phyloP scores from a whole-genome alignment of 2,888 invertebrate genomes.

The Yponomeuta plumbellus region DNA sequence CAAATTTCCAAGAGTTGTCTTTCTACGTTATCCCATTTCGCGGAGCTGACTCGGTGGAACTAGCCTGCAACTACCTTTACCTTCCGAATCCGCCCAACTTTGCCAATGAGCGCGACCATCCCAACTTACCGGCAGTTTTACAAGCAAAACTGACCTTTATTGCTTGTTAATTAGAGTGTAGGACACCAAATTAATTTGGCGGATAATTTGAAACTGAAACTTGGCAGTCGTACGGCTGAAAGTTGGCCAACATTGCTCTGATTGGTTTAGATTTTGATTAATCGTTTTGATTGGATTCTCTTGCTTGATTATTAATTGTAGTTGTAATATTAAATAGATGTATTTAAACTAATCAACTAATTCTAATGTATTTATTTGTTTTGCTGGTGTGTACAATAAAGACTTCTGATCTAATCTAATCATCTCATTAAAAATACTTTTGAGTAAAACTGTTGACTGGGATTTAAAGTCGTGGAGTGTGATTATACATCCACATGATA shows the following conservation, averaged over 20 bases:
- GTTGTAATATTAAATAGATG: no score
- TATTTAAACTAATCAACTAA: no score
- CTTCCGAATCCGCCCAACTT: constrained; percentile 9
- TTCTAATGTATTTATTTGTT: no score
- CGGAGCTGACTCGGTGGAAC: neutral
- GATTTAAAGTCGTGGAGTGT: no score
- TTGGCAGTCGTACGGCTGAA: neutral
- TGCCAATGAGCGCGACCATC: constrained; percentile 3
- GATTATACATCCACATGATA: no score
- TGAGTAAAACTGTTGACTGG: no score
- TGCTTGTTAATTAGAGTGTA: neutral
- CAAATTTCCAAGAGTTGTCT: neutral
- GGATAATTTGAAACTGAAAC: neutral
- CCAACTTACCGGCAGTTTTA: constrained; percentile 5
- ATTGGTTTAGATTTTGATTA: neutral
- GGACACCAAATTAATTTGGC: constrained; percentile 13
- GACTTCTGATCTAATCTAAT: no score
- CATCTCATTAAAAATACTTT: no score
- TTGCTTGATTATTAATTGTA: neutral
- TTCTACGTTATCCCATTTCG: neutral
- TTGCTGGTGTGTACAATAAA: no score
- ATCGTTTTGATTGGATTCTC: neutral
- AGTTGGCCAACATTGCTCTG: neutral
- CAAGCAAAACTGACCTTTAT: constrained; percentile 8
- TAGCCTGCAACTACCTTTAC: constrained; percentile 9